A percentile compares a stretch with the other conserved stretches of the same genome.
phyloP scores from a whole-genome alignment of 2,888 invertebrate genomes.

The Halictus quadricinctus region DNA sequence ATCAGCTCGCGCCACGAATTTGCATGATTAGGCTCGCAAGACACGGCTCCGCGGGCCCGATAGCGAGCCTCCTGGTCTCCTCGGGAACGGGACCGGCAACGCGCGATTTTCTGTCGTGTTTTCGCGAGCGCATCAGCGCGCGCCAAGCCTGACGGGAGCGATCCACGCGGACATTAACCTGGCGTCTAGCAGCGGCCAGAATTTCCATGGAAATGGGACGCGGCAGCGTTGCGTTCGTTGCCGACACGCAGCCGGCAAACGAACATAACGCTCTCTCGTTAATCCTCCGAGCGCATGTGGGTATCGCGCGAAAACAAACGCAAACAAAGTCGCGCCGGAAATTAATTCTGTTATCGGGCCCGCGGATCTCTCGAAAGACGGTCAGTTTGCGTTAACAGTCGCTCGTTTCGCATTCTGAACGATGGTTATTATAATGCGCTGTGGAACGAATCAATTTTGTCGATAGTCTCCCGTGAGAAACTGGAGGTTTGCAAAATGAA shows the following conservation, averaged over 20 bases:
- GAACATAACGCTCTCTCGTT: conserved; percentile 41
- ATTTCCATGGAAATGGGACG: conserved; percentile 68
- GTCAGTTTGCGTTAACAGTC: neutral
- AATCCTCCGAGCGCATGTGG: conserved; percentile 32
- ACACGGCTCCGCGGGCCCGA: neutral
- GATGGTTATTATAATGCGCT: neutral
- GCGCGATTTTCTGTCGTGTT: conserved; percentile 34
- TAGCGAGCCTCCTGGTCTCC: conserved; percentile 9
- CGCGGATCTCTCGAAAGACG: neutral
- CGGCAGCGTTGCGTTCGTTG: conserved; percentile 13
- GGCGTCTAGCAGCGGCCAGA: conserved; percentile 20
- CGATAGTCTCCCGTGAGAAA: neutral
- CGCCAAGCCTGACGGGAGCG: conserved; percentile 9
- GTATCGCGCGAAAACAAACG: conserved; percentile 21
- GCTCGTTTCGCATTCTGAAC: neutral
- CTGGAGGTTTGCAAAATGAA: neutral
- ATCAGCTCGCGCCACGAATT: conserved; percentile 30
- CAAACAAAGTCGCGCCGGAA: conserved; percentile 35
- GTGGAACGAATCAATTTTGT: neutral
- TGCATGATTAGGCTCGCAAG: conserved; percentile 31
- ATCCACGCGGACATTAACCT: conserved; percentile 31
- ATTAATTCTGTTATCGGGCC: conserved; percentile 27
- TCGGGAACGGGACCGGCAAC: neutral
- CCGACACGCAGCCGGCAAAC: conserved; percentile 21
- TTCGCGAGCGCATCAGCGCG: neutral